Evolutionary conservation across 2,888 invertebrate species (phyloP), one percentile per base, ranked within the genome.

Genomic region (Apotomis capreana): DNA sequence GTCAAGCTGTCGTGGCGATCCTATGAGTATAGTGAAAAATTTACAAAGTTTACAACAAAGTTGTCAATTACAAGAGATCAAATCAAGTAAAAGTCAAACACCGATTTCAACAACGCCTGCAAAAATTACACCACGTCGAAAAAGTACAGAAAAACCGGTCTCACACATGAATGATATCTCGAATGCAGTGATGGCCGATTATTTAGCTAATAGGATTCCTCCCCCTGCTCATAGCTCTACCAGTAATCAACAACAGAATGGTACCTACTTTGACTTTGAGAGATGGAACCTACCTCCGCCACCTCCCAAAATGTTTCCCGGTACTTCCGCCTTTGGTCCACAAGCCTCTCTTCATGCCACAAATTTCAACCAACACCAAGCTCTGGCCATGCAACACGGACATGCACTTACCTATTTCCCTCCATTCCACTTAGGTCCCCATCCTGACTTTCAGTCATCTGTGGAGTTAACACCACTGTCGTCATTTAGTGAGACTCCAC

Each of bases 231-330:
- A 96, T 83, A 95, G 95, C 81, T 95, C 95, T 67, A 94, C 94
- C 4, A 91, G 85, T 80, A 91, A 83, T 80, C 92, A 93, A 79
- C 94, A 94, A 79, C 95, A 95, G 83, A 95, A 95, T 84, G 95
- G 95, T 75, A 95, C 95, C 68, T 97, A 96, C 83, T 96, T 96
- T 80, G 97, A 97, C 86, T 96, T 96, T 80, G 97, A 96, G 80
- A 93, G 96, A 78, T 97, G 97, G 97, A 97, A 96, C 86, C 90
- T 96, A 69, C 95, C 96, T 54, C 94, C 95, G 8, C 95, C 95
- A 15, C 93, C 95, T 44, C 94, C 95, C 40, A 96, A 96, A 92
- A 95, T 96, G 88, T 96, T 96, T 83, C 91, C 95, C 54, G 93
- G 95, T 63, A 87, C 94, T 15, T 89, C 95, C n/a, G 92, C 94